Evolutionary conservation across 2,797 vertebrate species (phyloP).

Genomic region (Spheniscus humboldti): DNA sequence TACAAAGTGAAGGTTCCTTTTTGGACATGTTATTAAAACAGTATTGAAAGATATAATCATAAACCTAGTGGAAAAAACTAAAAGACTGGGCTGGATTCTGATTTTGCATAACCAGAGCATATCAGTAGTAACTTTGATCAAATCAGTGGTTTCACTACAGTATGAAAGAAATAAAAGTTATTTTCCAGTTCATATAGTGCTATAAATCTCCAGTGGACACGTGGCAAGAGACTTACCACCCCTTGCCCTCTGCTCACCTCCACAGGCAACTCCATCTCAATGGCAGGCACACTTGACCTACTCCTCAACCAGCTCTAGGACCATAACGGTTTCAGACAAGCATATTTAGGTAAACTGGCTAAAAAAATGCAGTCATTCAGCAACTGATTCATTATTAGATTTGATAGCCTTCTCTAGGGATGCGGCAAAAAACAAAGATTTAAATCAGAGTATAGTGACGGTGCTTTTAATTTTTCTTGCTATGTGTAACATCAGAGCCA

Average conservation of each 20-base stretch:
- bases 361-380: neutral
- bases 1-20: neutral
- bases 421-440: accelerated
- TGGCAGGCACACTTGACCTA: neutral
- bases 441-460: neutral
- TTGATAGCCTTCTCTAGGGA: neutral
- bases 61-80: neutral
- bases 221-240: accelerated
- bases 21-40: neutral
- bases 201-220: too few relatives aligned
- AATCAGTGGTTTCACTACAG: neutral
- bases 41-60: neutral
- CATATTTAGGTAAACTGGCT: neutral
- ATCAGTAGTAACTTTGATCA: neutral
- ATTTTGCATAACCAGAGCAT: neutral
- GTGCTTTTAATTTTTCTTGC: neutral
- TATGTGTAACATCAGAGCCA: neutral
- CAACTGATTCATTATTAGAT: neutral
- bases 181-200: neutral
- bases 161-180: neutral
- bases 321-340: neutral
- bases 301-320: neutral
- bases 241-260: neutral
- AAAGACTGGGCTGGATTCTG: neutral
- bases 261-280: neutral